Evolutionary conservation across 2,113 vertebrate genomes (phyloP).

Genomic region (Pygoscelis adeliae): DNA sequence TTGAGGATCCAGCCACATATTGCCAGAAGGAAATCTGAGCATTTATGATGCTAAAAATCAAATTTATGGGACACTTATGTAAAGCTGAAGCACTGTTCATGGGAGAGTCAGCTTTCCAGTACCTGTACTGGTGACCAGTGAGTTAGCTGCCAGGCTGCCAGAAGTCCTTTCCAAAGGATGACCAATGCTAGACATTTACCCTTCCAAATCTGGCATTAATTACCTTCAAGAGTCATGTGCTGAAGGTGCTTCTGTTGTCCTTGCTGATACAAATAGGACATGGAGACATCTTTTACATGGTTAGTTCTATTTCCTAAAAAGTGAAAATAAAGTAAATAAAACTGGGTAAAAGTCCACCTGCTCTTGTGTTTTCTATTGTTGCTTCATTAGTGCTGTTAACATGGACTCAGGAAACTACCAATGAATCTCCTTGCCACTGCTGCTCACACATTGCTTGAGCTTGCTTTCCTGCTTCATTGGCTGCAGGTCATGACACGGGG

Average conservation of each 20-base stretch:
- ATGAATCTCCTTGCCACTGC: not conserved
- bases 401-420: not conserved
- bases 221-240: not conserved
- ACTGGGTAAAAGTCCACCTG: not conserved
- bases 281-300: not conserved
- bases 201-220: not conserved
- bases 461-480: not conserved
- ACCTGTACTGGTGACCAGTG: not conserved
- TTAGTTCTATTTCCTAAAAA: not conserved
- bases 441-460: not conserved
- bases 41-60: not conserved
- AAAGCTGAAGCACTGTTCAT: not conserved
- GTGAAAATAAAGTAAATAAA: not conserved
- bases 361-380: not conserved
- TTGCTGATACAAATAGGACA: not conserved
- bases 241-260: not conserved
- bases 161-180: not conserved
- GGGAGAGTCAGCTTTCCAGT: not conserved
- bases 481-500: not conserved
- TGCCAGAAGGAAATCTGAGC: not conserved
- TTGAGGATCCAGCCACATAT: not conserved
- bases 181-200: not conserved
- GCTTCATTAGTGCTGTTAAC: not conserved
- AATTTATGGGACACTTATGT: not conserved
- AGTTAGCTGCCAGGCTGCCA: not conserved